Evolutionary conservation across 2,113 vertebrate genomes (phyloP).

Genomic region (Ctenodactylus gundi): DNA sequence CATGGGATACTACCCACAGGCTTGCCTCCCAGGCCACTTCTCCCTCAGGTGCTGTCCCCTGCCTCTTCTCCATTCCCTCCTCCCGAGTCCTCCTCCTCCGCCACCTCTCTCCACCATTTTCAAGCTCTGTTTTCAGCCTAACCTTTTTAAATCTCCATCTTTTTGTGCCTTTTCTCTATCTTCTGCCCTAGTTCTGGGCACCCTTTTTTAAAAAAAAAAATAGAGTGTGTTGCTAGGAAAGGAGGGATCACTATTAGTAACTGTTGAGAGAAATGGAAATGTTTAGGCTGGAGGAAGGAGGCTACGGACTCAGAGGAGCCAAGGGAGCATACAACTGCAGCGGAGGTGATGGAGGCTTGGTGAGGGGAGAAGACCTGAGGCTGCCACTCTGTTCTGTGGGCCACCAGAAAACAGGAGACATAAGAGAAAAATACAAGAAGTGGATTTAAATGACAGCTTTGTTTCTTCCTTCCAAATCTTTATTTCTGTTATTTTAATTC

Average conservation of each 20-base stretch:
- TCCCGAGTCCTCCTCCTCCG: background rate
- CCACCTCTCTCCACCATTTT: background rate
- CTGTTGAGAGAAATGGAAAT: constrained; percentile 10
- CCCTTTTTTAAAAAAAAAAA: background rate
- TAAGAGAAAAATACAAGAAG: constrained; percentile 9
- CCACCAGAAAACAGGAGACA: constrained; percentile 40
- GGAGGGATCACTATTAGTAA: background rate
- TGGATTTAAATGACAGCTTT: constrained; percentile 40
- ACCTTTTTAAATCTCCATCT: background rate
- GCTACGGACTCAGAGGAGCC: constrained; percentile 3
- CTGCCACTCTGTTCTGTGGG: constrained; percentile 8
- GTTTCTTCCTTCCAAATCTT: constrained; percentile 47
- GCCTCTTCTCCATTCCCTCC: background rate
- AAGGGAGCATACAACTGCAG: background rate
- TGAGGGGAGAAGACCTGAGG: background rate
- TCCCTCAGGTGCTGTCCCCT: background rate
- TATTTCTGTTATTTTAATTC: constrained; percentile 40
- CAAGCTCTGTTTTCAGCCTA: constrained; percentile 7
- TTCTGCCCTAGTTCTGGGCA: background rate
- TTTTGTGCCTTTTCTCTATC: constrained; percentile 24
- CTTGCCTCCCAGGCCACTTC: background rate
- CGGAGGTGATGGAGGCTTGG: background rate
- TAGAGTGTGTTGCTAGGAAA: constrained; percentile 22
- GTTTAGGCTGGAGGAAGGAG: background rate
- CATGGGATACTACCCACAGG: background rate